Base-by-base conservation (phyloP, 2,888 invertebrate species). In the Lordiphosa fenestrarum region DNA sequence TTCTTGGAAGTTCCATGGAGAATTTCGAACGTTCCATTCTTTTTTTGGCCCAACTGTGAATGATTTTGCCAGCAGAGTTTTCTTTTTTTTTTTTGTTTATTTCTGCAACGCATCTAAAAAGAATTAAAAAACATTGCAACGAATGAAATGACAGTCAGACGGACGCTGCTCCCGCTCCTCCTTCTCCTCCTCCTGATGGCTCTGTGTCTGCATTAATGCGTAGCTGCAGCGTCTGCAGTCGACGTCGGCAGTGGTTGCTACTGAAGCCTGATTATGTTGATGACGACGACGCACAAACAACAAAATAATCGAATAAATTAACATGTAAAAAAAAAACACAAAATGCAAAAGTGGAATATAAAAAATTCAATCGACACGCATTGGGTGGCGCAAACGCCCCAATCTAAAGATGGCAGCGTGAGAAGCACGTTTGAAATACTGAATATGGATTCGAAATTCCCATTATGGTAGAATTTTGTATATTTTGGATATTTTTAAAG, bases 261-360 rank as follows among this genome's bases (percentile, higher is more conserved):
- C 49, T 35, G 55, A 57, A 38, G 53, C 64, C 65, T 64, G 73
- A 75, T 76, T 70, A 70, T 81, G 81, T 50, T 81, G 73, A 73
- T 76, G 81, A 60, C 54, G 81, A 56, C 54, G 75, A 44, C 44
- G 60, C 69, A 54, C 40, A 51, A 59, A 62, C 53, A 48, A 51
- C 54, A 60, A 71, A 71, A 66, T 84, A 67, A 69, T 63, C 64
- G 65, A 66, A 80, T 71, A 68, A 68, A 71, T 78, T 68, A 83
- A 75, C 64, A 68, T 63, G 52, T 44, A 49, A 41, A 50, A 66
- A 41, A 48, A 35, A 37, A 33, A 53, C 10, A 50, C 50, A 35
- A 54, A 37, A 13, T 15, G 23, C n/a, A 47, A 58, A 41, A 49
- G 30, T 46, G 46, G 53, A 52, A 41, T 7, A 46, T 30, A 49